Base-by-base conservation (phyloP, 2,797 vertebrate genomes). In the Lepilemur ruficaudatus region DNA sequence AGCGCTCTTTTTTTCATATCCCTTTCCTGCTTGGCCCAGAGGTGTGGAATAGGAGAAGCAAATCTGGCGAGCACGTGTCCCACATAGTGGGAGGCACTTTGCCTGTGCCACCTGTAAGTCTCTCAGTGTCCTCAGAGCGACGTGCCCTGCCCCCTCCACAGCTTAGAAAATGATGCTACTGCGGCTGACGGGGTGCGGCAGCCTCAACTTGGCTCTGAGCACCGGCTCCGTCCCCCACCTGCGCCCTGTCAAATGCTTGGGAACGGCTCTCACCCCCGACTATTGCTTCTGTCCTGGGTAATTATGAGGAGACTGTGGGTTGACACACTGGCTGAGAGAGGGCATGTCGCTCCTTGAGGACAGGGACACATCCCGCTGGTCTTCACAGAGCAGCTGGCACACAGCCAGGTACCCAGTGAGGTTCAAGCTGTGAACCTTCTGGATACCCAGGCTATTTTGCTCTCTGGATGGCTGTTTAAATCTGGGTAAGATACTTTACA, bases 61-160 rank as follows among this genome's bases (percentile, higher is more conserved):
- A 70, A n/a, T 38, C 22, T 57, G 50, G 3, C 52, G 5, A 13
- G 28, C 30, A 23, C 11, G 7, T n/a, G 46, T 10, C 32, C 59
- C 9, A 0, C 12, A n/a, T 5, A 4, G 15, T 3, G 38, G 18
- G 43, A 65, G 4, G 3, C 32, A 7, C 14, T 14, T 43, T 25
- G 43, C 11, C 7, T 10, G 22, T 17, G 41, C 13, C 35, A 23
- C 23, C 41, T 30, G 57, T 22, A 59, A 83, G 43, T 82, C 14
- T 18, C 46, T 63, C 28, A 22, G 3, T 10, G 35, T 72, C 61
- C 67, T 94, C 72, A 50, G 50, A 35, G 48, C 6, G 52, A 57
- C n/a, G 14, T 35, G 52, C 20, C 23, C 20, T 38, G 38, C 46
- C 38, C 23, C 23, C 15, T 86, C 18, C 70, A 59, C 17, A 12